Evolutionary conservation across 2,888 invertebrate species (phyloP).

Genomic region (Pediacus dermestoides): DNA sequence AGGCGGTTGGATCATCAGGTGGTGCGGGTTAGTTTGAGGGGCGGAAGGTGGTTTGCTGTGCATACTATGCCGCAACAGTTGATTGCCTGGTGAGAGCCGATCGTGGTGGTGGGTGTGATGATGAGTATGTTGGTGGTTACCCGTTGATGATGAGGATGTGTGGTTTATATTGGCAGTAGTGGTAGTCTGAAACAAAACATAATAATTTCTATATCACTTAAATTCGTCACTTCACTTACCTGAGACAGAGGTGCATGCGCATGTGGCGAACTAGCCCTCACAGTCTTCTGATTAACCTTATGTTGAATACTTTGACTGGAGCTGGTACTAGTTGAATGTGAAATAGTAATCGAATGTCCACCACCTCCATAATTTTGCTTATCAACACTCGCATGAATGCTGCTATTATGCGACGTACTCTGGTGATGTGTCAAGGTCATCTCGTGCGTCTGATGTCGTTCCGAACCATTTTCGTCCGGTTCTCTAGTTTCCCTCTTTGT

Average conservation of each 20-base stretch:
- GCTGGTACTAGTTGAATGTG: slow-evolving; percentile 65
- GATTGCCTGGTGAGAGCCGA: slow-evolving; percentile 56
- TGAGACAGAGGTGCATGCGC: slow-evolving; percentile 34
- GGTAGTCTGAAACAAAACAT: slow-evolving; percentile 21
- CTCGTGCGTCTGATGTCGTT: slow-evolving; percentile 62
- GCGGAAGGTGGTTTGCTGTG: slow-evolving; percentile 42
- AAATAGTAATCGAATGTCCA: slow-evolving; percentile 60
- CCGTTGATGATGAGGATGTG: slow-evolving; percentile 42
- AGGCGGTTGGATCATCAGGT: slow-evolving; percentile 64
- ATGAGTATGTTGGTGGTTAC: slow-evolving; percentile 60
- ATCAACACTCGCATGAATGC: slow-evolving; percentile 62
- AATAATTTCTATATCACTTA: neutral
- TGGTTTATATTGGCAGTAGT: slow-evolving; percentile 53
- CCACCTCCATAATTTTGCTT: slow-evolving; percentile 55
- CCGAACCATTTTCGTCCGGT: slow-evolving; percentile 46
- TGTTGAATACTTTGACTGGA: slow-evolving; percentile 61
- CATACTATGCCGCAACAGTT: slow-evolving; percentile 54
- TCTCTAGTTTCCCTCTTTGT: slow-evolving; percentile 60
- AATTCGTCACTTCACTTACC: slow-evolving; percentile 17
- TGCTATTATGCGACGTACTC: slow-evolving; percentile 62
- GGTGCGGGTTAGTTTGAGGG: slow-evolving; percentile 50
- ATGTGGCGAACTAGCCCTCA: slow-evolving; percentile 45
- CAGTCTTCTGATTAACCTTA: slow-evolving; percentile 48
- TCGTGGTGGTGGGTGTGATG: slow-evolving; percentile 68
- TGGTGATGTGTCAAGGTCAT: slow-evolving; percentile 65